Evolutionary conservation across 2,888 invertebrate species (phyloP), one percentile per base, ranked within the genome.

Genomic region (Sceliomorpha sp.): DNA sequence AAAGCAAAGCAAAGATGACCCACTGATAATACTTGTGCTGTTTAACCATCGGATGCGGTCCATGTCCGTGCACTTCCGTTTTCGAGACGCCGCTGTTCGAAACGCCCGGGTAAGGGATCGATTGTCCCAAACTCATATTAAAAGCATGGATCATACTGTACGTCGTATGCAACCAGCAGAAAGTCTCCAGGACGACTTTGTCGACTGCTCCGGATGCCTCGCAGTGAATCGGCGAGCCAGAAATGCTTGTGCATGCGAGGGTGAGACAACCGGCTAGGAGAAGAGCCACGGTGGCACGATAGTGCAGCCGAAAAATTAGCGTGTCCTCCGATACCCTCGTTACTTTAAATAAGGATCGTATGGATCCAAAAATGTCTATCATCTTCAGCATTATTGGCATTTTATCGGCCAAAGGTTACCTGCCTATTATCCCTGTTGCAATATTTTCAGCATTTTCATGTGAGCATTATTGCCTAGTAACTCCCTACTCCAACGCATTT

Each of bases 121-220:
- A 91, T 74, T 90, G 89, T 71, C 92, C 91, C 75, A 91, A 89
- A 71, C 91, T 92, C 89, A 92, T 92, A 86, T 91, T 90, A 82
- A 92, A 91, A 75, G 92, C 92, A 74, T 89, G 89, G 70, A 94
- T 93, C 84, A 96, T 94, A 67, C 95, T 95, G 89, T 95, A 96
- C 67, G 96, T 96, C 67, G 96, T 95, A 89, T 96, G 96, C 84
- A 96, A 95, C 96, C 96, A 96, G 90, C 96, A 96, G 90, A 95
- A 96, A 12, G 96, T 96, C 90, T 96, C 96, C 83, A 96, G 90
- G 50, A 96, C 95, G 89, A 94, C 94, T 90, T 95, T 89, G 76
- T 89, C 89, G 40, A 90, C 89, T 53, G 89, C 78, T n/a, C 88
- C 87, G 53, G 81, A 74, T 10, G 84, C 80, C 73, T 88, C 88